Evolutionary conservation across 2,797 vertebrate genomes (phyloP), one percentile per base, ranked within the genome.

Genomic region (Epinephelus awoara): DNA sequence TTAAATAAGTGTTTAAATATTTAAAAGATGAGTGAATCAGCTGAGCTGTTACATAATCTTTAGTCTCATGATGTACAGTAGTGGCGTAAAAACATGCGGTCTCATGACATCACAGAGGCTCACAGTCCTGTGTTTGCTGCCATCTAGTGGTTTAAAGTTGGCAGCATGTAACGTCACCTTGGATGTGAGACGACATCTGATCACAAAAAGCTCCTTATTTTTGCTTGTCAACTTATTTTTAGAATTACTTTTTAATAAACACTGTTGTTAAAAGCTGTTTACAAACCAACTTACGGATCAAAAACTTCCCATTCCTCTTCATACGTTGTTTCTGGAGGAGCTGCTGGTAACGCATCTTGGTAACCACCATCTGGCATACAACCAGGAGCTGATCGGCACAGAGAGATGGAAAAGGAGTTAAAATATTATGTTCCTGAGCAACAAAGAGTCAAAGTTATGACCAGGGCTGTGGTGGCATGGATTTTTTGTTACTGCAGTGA

Each of bases 281-380:
- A n/a, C 7, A 18, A 25, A 34, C 67, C 0, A 59, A 97, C 98
- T 96, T 92, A 99, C 98, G 98, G 98, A 92, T 99, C 98, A 95
- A 99, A 99, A 72, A 99, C 98, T 90, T 99, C 98, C 98, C 98
- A 99, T 92, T 99, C 98, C 91, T 99, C 98, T 83, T 99, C 98
- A 72, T 99, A 99, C 47, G 98, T 96, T 65, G 97, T 96, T 91
- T 99, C 98, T 61, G 97, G 94, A 10, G 98, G 96, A 83, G 95
- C 96, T 83, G 97, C 93, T 69, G 94, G 89, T 77, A 94, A 86
- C 0, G 93, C 38, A 56, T 95, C 92, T 71, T 96, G 96, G 88
- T 98, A 99, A 62, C 93, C 95, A 86, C 95, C 96, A 62, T 96
- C 96, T 86, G 96, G 96, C 66, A 94, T 87, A 87, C 97, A 97